phyloP scores from a whole-genome alignment of 2,797 vertebrate species.

The Phataginus tricuspis region DNA sequence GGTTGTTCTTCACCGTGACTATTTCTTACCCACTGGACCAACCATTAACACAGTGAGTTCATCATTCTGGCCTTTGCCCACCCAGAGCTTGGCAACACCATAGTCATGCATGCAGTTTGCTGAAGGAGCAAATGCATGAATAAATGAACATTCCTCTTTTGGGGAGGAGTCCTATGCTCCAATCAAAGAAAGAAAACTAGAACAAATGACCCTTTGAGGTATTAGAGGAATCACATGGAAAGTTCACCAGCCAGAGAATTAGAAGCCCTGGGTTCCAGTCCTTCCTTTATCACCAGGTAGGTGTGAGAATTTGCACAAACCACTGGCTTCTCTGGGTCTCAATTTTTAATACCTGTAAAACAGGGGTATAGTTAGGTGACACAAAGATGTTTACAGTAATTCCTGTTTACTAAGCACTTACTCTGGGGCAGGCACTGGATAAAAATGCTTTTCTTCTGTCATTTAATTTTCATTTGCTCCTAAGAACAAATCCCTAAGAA shows the following conservation, averaged over 20 bases:
- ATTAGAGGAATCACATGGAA: background rate
- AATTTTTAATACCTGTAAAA: background rate
- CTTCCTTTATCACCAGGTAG: background rate
- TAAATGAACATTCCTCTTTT: background rate
- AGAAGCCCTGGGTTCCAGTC: background rate
- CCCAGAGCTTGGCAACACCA: background rate
- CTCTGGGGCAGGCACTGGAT: background rate
- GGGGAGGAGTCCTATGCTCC: background rate
- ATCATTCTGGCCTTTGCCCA: background rate
- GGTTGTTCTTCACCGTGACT: background rate
- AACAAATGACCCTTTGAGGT: background rate
- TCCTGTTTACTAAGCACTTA: background rate
- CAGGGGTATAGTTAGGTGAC: background rate
- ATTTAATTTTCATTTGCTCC: slow-evolving; percentile 1
- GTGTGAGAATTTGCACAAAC: background rate
- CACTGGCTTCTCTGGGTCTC: background rate
- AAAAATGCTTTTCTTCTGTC: background rate
- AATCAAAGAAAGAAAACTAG: background rate
- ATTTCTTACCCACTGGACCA: background rate
- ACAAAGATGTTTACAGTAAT: background rate
- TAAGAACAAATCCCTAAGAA: background rate
- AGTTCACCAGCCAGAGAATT: background rate
- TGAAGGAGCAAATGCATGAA: background rate
- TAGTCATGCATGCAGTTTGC: background rate
- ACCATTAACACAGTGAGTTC: background rate